Base-by-base conservation (phyloP, 2,797 vertebrate species). In the Cossypha niveicapilla region DNA sequence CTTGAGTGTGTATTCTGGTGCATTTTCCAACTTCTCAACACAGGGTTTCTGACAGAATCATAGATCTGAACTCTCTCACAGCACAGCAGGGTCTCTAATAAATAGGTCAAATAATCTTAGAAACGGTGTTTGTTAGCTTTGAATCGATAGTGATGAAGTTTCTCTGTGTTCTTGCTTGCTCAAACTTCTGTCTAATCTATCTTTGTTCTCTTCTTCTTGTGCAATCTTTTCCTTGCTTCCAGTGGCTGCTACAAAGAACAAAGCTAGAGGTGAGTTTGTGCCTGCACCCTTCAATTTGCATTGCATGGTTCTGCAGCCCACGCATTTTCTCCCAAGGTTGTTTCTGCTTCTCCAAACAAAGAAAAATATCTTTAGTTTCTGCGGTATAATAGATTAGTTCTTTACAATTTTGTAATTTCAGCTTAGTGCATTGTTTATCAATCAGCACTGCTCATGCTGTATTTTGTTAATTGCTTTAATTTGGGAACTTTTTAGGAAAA, bases 221-320 rank as follows among this genome's bases (percentile, higher is more conserved):
- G 98, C 98, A 98, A 96, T 96, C 97, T 98, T 98, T 98, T 97
- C 94, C 97, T 98, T 98, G 97, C 97, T 98, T 97, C 98, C 98
- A 99, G 99, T 98, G 97, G 98, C 98, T 98, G 99, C 98, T 97
- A 98, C 98, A 96, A 99, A 99, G 98, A 99, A 92, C 98, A 99
- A 98, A 99, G 96, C 94, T 88, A 99, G 98, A 99, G 99, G 99
- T 99, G 98, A 99, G 99, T 98, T 98, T 97, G 96, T 97, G 97
- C 97, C 93, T 98, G 96, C 86, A 90, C 98, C 97, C 98, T 97
- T 98, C 95, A 92, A 32, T 94, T 96, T 94, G 79, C 71, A 56
- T 70, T 88, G 90, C 88, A 95, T 96, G 88, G 88, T 74, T 95
- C 82, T 96, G 90, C 71, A 93, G 72, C 81, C 95, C 54, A 61